Evolutionary conservation across 2,113 vertebrate species (phyloP).

Genomic region (Cnemophilus loriae): DNA sequence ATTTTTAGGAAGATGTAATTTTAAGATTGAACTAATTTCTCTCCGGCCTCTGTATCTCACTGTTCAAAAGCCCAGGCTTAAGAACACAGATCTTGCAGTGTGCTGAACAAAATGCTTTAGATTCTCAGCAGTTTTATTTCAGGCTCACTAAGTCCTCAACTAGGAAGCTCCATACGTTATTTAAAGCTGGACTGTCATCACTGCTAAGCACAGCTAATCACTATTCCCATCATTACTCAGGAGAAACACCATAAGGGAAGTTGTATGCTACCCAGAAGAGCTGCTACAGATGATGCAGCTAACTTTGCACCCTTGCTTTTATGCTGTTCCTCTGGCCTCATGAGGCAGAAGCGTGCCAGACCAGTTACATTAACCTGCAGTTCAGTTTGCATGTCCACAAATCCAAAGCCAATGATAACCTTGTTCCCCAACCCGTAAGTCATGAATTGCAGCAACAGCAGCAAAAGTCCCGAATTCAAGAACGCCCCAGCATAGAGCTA

Average conservation of each 20-base stretch:
- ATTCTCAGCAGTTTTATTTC: not conserved
- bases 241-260: not conserved
- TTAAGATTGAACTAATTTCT: not conserved
- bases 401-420: not conserved
- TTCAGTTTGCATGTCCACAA: not conserved
- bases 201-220: not conserved
- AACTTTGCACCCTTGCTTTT: not conserved
- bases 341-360: not conserved
- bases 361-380: not conserved
- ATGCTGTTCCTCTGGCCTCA: not conserved
- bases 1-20: not conserved
- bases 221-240: not conserved
- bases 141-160: not conserved
- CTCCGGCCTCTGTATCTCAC: not conserved
- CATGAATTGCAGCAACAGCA: not conserved
- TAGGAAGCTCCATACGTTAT: not conserved
- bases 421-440: not conserved
- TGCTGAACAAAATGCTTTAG: not conserved
- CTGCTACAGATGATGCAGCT: not conserved
- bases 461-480: not conserved
- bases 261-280: not conserved
- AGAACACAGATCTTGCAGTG: not conserved
- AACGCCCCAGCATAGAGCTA: fast-evolving
- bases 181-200: constrained; percentile 15
- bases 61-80: not conserved